A percentile compares a stretch with the other conserved stretches of the same genome.
Conservation (phyloP, 2,888 invertebrate genomes). For the Drepana falcataria region DNA sequence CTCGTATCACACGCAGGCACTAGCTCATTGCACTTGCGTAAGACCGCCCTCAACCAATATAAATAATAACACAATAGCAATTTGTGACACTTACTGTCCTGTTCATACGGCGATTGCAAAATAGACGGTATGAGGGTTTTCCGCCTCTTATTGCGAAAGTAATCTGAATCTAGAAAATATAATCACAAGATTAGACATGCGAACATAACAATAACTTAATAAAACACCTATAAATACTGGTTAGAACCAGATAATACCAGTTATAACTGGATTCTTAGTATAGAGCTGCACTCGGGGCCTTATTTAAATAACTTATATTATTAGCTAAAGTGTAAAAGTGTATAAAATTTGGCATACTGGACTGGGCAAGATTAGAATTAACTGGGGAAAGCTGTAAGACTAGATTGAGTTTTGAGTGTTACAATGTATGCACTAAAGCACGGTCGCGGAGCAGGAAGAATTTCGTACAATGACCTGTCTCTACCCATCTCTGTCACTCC, state of each 20-base stretch:
- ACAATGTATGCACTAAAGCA: too few relatives aligned
- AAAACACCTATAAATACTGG: too few relatives aligned
- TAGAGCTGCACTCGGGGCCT: conserved; percentile 2
- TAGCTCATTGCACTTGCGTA: too few relatives aligned
- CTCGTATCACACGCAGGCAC: too few relatives aligned
- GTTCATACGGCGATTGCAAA: conserved; percentile 36
- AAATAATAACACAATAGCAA: conserved; percentile 13
- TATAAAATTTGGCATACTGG: conserved; percentile 25
- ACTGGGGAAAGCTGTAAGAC: conserved; percentile 1
- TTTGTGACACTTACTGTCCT: conserved; percentile 56
- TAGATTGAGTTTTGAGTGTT: too few relatives aligned
- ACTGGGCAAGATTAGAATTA: conserved; percentile 2
- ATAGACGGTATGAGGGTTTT: conserved; percentile 36
- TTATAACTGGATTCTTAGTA: too few relatives aligned
- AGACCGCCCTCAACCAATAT: conserved; percentile 6
- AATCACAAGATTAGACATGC: not conserved
- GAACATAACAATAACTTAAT: not conserved
- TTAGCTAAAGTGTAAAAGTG: conserved; percentile 16
- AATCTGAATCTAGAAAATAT: conserved; percentile 23
- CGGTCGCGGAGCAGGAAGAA: too few relatives aligned
- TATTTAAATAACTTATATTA: conserved; percentile 11
- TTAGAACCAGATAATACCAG: too few relatives aligned
- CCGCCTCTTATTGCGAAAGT: conserved; percentile 41
- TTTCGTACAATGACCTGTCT: too few relatives aligned
- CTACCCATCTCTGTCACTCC: too few relatives aligned